Conservation (phyloP, 1,140 invertebrate species). For the Eurosta solidaginis region DNA sequence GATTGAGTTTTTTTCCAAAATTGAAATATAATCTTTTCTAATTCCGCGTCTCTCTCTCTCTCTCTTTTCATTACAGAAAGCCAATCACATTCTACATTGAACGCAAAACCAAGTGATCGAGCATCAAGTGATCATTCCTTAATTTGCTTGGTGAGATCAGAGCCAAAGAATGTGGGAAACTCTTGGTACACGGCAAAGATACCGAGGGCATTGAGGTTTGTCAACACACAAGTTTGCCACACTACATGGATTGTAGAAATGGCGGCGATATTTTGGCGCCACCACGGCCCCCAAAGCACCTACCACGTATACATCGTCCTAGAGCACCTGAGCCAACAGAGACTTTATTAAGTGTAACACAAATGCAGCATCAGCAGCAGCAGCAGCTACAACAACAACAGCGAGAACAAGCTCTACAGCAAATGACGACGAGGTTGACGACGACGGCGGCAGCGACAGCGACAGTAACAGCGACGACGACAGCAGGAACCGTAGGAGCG, state of each 20-base stretch:
- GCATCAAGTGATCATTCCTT: neutral
- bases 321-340: conserved; percentile 61
- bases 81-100: neutral
- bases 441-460: neutral
- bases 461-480: neutral
- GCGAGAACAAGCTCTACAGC: neutral
- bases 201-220: conserved; percentile 43
- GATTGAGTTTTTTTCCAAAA: too few species aligned
- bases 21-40: neutral
- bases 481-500: conserved; percentile 7
- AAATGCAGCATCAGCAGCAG: conserved; percentile 41
- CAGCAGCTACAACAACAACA: conserved; percentile 35
- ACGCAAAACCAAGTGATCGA: neutral
- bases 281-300: conserved; percentile 67
- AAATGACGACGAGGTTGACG: neutral
- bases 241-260: conserved; percentile 64
- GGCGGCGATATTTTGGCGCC: conserved; percentile 70
- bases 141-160: neutral
- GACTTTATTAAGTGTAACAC: conserved; percentile 51
- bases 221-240: conserved; percentile 41
- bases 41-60: neutral
- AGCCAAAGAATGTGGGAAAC: conserved; percentile 38
- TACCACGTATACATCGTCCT: conserved; percentile 68
- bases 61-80: conserved; percentile 32
- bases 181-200: conserved; percentile 36